Evolutionary conservation across 2,888 invertebrate species (phyloP), one percentile per base, ranked within the genome.

Genomic region (Esperia sulphurella): DNA sequence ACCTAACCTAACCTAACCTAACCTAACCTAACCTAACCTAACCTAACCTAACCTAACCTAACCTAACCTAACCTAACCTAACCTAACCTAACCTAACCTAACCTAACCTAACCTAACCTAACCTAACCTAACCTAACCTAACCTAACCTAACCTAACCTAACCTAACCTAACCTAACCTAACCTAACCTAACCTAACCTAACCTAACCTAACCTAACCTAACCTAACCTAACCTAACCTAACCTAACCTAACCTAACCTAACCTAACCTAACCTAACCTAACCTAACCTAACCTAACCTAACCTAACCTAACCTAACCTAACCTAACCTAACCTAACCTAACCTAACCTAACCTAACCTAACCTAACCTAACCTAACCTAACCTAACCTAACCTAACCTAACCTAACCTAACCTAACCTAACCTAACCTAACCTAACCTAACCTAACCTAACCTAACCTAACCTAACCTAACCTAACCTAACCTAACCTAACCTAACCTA

Each of bases 391-490:
- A 38, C 46, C 50, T 42, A 39, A 41, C 42, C 41, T 37, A 61
- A 58, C 57, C 58, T 57, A 56, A 56, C 55, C 58, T 59, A 59
- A 57, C 57, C 57, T 59, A 59, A 58, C 59, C 57, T 59, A 57
- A 59, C 57, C 55, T 49, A 51, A 51, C 55, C 53, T 54, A 51
- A 55, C 50, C 52, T 52, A 53, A 54, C 52, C 54, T 52, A 52
- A 52, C 52, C 51, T 51, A 54, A 53, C 54, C 53, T 51, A 52
- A 57, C 54, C 49, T 51, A 55, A 52, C 52, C 53, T 52, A 53
- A 58, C 53, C 56, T 51, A 57, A 53, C 52, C 53, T 51, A 53
- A 58, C 53, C 55, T 50, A 57, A 53, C 51, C 50, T 54, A 52
- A 54, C 53, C 53, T 55, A 53, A 53, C 44, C 37, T 41, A 44